Percentiles rank a stretch among this genome's conserved stretches.
phyloP scores from a whole-genome alignment of 2,888 invertebrate genomes.

The Gastrophysa polygoni region DNA sequence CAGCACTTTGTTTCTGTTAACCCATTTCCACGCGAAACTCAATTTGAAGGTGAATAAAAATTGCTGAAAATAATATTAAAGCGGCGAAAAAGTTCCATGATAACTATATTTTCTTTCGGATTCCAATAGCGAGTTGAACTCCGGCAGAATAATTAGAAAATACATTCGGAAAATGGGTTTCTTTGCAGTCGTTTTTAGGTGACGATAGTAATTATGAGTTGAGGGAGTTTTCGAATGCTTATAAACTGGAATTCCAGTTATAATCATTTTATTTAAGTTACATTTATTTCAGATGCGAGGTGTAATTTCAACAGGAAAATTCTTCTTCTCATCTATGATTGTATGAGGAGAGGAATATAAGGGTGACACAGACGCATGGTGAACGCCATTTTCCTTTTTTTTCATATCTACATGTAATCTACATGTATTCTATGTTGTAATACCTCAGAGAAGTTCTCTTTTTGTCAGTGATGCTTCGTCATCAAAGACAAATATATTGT shows the following conservation, averaged over 20 bases:
- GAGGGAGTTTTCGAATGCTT: neutral
- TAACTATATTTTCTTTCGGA: neutral
- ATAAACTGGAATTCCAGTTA: neutral
- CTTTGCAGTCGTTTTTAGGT: neutral
- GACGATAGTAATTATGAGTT: neutral
- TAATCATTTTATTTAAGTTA: no score
- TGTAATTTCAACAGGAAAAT: no score
- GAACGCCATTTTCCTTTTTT: no score
- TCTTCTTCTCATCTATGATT: no score
- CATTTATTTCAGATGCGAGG: no score
- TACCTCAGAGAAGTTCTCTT: no score
- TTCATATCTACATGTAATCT: no score
- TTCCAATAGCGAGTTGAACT: neutral
- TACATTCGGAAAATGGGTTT: neutral
- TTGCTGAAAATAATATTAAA: conserved; percentile 23
- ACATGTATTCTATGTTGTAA: no score
- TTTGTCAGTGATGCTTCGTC: no score
- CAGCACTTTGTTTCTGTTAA: conserved; percentile 44
- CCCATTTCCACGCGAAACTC: conserved; percentile 36
- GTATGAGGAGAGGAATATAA: no score
- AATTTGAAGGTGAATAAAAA: conserved; percentile 35
- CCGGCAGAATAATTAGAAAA: neutral
- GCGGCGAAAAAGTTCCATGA: neutral
- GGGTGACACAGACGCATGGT: no score
- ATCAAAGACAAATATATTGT: no score